Evolutionary conservation across 2,797 vertebrate genomes (phyloP).

Genomic region (Pelochelys cantorii): DNA sequence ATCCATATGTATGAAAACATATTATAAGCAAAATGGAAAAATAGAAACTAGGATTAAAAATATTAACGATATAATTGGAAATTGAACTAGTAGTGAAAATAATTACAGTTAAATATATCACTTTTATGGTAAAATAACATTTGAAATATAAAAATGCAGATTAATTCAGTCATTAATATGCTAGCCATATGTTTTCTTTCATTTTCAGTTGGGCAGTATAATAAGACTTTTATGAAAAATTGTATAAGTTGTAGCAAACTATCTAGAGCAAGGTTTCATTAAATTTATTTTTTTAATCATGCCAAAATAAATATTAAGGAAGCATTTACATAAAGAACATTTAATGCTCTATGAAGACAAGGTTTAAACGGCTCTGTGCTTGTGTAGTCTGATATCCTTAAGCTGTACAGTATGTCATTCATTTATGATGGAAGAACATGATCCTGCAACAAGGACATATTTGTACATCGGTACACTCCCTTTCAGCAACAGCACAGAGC

Average conservation of each 20-base stretch:
- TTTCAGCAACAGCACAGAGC: constrained; percentile 90
- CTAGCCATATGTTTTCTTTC: constrained; percentile 31
- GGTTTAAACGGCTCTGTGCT: constrained; percentile 80
- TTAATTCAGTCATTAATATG: constrained; percentile 1
- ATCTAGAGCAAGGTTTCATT: constrained; percentile 60
- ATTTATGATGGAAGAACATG: constrained; percentile 87
- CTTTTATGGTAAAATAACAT: constrained; percentile 8
- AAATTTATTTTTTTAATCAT: constrained; percentile 60
- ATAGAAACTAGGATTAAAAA: neutral
- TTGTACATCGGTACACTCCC: constrained; percentile 86
- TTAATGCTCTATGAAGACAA: constrained; percentile 72
- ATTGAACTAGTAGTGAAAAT: constrained; percentile 21
- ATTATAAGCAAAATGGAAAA: neutral
- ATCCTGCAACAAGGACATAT: constrained; percentile 88
- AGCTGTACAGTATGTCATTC: constrained; percentile 82
- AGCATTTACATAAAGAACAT: constrained; percentile 77
- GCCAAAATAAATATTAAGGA: constrained; percentile 79
- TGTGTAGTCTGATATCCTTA: constrained; percentile 74
- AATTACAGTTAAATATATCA: constrained; percentile 51
- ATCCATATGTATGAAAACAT: neutral
- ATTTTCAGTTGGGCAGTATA: constrained; percentile 63
- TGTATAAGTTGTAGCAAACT: constrained; percentile 18
- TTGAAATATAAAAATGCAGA: constrained; percentile 24
- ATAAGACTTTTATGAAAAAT: constrained; percentile 56
- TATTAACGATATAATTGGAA: constrained; percentile 15